phyloP scores from a whole-genome alignment of 2,888 invertebrate species.

The Drosophila limbata region DNA sequence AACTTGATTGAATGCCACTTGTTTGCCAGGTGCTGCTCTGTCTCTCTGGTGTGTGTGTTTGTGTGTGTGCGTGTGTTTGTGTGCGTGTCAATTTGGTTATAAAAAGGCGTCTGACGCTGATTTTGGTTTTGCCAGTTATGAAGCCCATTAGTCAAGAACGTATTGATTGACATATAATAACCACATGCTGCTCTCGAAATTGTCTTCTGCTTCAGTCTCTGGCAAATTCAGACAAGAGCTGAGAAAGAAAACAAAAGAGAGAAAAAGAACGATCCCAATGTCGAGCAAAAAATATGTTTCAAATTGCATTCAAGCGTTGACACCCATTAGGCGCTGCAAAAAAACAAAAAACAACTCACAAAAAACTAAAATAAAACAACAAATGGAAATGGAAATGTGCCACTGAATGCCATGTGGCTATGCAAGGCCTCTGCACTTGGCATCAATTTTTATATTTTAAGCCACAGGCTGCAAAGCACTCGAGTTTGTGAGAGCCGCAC shows the following conservation, averaged over 20 bases:
- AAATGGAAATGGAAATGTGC: constrained; percentile 42
- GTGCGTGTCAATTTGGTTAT: constrained; percentile 48
- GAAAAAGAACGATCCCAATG: constrained; percentile 24
- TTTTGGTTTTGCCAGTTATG: constrained; percentile 54
- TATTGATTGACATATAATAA: constrained; percentile 74
- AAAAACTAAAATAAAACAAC: constrained; percentile 20
- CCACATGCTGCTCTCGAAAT: constrained; percentile 50
- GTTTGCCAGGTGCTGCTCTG: constrained; percentile 52
- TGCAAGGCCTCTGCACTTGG: constrained; percentile 69
- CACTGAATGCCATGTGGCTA: constrained; percentile 28
- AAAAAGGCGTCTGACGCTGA: constrained; percentile 66
- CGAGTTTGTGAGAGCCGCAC: constrained; percentile 41
- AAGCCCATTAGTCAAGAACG: constrained; percentile 63
- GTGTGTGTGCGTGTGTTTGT: constrained; percentile 9
- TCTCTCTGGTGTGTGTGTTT: constrained; percentile 33
- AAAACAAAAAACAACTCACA: constrained; percentile 1
- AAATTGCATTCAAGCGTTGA: constrained; percentile 77
- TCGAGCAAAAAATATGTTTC: constrained; percentile 64
- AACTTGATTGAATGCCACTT: constrained; percentile 65
- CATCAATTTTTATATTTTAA: constrained; percentile 80
- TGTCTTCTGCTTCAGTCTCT: constrained; percentile 29
- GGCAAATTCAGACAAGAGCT: constrained; percentile 26
- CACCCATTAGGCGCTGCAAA: constrained; percentile 67
- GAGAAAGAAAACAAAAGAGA: constrained; percentile 9
- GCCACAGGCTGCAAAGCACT: constrained; percentile 72